Conservation (phyloP, 2,888 invertebrate genomes). For the Stenodera caucasica region DNA sequence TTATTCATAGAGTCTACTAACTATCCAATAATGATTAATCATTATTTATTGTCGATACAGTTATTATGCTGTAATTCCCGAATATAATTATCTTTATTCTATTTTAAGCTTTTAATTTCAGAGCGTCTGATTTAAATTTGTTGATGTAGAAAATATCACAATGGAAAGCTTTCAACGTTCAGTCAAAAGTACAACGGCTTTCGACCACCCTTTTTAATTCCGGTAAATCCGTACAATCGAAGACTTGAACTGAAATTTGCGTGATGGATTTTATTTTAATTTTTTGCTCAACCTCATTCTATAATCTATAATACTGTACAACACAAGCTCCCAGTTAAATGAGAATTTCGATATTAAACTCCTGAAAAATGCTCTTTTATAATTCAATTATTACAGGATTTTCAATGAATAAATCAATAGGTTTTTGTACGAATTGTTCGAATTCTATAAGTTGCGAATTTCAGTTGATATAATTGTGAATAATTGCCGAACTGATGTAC, state of each 20-base stretch:
- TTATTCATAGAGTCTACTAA: no score
- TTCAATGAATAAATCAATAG: no score
- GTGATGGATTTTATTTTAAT: neutral
- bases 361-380: no score
- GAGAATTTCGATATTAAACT: no score
- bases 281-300: no score
- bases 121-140: slow-evolving; percentile 27
- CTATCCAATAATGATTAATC: no score
- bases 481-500: slow-evolving; percentile 12
- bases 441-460: neutral
- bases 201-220: slow-evolving; percentile 26
- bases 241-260: slow-evolving; percentile 13
- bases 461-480: neutral
- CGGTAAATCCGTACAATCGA: slow-evolving; percentile 20
- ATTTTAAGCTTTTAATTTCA: slow-evolving; percentile 17
- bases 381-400: no score
- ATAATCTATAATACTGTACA: no score
- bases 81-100: neutral
- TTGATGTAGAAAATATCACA: slow-evolving; percentile 36
- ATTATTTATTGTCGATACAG: no score
- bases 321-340: no score
- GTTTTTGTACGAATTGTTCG: no score
- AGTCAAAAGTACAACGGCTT: slow-evolving; percentile 16
- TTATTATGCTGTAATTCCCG: no score
- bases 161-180: slow-evolving; percentile 29